Evolutionary conservation across 2,888 invertebrate genomes (phyloP).

Genomic region (Eristalinus aeneus): DNA sequence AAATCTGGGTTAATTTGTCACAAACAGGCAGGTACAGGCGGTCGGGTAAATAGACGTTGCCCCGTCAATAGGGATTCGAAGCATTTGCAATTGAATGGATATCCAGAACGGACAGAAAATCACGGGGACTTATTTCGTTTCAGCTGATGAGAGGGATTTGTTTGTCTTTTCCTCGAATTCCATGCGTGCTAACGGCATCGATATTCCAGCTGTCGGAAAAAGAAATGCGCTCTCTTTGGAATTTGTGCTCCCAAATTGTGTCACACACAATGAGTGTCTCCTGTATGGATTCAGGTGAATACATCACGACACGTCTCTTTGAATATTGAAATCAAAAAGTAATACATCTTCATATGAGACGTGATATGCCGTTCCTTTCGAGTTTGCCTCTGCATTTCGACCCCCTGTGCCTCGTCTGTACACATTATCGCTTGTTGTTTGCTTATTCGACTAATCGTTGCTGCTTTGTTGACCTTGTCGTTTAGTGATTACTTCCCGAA

Average conservation of each 20-base stretch:
- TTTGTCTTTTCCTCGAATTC: conserved; percentile 13
- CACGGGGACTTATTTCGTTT: background rate
- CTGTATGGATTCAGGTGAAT: background rate
- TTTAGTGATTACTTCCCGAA: background rate
- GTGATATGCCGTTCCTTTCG: background rate
- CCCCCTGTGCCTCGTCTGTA: background rate
- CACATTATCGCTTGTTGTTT: background rate
- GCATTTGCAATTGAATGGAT: conserved; percentile 37
- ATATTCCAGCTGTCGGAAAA: background rate
- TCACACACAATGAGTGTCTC: background rate
- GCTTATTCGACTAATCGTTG: background rate
- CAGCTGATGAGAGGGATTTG: background rate
- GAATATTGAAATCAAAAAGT: background rate
- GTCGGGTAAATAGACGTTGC: background rate
- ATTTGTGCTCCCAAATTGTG: background rate
- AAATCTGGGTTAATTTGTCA: background rate
- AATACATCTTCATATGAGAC: background rate
- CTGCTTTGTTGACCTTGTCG: background rate
- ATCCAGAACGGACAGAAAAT: conserved; percentile 35
- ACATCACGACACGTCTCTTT: no score
- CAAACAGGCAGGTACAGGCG: no score
- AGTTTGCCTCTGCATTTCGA: background rate
- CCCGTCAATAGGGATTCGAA: conserved; percentile 32
- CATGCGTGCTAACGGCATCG: background rate
- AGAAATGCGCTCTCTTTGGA: background rate